Base-by-base conservation (phyloP, 2,888 invertebrate species). In the Creontiades dilutus region DNA sequence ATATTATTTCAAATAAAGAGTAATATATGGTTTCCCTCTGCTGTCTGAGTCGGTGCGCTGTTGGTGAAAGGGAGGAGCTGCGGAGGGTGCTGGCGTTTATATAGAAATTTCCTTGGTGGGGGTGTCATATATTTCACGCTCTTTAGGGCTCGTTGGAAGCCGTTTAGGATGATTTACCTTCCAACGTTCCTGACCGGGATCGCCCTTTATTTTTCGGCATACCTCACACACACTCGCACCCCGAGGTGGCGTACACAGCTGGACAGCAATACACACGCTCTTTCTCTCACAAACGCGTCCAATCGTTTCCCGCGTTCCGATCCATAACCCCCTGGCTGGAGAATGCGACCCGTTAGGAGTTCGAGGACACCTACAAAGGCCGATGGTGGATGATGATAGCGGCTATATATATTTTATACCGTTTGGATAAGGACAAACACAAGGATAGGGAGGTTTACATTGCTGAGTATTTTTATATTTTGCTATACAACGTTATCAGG, bases 81-180 rank as follows among this genome's bases (percentile, higher is more conserved):
- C 52, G 52, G 16, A 16, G 16, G 11, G 2, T 12, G 52, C 4
- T 52, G 14, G 52, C 52, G 52, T 2, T 52, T 52, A 52, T 52
- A 52, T 52, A 52, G 52, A 52, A 52, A 52, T 52, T 52, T 52
- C 52, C 5, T 52, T 52, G 52, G 61, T 3, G 19, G 61, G 61
- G 19, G 61, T n/a, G 61, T 61, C n/a, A 3, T 61, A 19, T 61
- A 61, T 61, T 61, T 61, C 19, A 9, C 19, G 19, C 76, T 46
- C 37, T 28, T 28, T 76, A 28, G 76, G 76, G 28, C 76, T 46
- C 37, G 28, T 27, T 46, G 46, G 28, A 28, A 46, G 76, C 76
- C 76, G 46, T 76, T 76, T 76, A 76, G 76, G n/a, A 76, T 76
- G 76, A 76, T 76, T 76, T 76, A 75, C 75, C 19, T 19, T 19